phyloP scores from a whole-genome alignment of 2,888 invertebrate genomes.

The Dione vanillae region DNA sequence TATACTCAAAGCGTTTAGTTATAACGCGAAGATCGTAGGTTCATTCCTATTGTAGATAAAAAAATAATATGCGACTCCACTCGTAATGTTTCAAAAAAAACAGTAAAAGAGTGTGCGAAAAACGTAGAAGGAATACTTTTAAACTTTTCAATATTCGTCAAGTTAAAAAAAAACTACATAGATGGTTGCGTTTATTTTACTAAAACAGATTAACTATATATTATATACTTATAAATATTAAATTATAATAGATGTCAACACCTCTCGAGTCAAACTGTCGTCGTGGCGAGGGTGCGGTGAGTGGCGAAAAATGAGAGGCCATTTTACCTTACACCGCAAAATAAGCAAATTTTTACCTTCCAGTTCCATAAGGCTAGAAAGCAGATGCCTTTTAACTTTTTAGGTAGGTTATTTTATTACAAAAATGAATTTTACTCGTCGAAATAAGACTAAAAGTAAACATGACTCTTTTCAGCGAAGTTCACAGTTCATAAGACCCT shows the following conservation, averaged over 20 bases:
- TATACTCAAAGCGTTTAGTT: too few relatives aligned
- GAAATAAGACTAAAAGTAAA: slow-evolving; percentile 49
- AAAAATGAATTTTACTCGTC: slow-evolving; percentile 50
- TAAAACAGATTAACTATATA: slow-evolving; percentile 5
- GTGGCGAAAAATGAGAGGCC: slow-evolving; percentile 52
- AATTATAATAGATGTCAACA: slow-evolving; percentile 47
- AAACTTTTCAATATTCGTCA: background rate
- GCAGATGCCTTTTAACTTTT: slow-evolving; percentile 53
- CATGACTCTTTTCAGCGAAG: slow-evolving; percentile 43
- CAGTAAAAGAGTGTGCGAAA: too few relatives aligned
- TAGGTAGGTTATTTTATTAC: slow-evolving; percentile 52
- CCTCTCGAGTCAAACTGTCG: slow-evolving; percentile 50
- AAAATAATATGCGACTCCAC: too few relatives aligned
- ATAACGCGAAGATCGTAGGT: too few relatives aligned
- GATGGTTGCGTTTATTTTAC: background rate
- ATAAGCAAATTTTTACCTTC: slow-evolving; percentile 54
- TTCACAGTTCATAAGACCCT: slow-evolving; percentile 39
- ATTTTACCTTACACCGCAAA: slow-evolving; percentile 52
- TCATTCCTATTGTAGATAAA: too few relatives aligned
- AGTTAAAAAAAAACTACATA: background rate
- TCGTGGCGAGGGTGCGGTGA: slow-evolving; percentile 48
- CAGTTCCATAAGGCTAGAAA: slow-evolving; percentile 50
- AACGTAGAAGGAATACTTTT: too few relatives aligned
- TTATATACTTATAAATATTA: slow-evolving; percentile 23
- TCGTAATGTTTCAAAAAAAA: too few relatives aligned